Evolutionary conservation across 2,797 vertebrate genomes (phyloP).

Genomic region (Atherinosoma microstoma): DNA sequence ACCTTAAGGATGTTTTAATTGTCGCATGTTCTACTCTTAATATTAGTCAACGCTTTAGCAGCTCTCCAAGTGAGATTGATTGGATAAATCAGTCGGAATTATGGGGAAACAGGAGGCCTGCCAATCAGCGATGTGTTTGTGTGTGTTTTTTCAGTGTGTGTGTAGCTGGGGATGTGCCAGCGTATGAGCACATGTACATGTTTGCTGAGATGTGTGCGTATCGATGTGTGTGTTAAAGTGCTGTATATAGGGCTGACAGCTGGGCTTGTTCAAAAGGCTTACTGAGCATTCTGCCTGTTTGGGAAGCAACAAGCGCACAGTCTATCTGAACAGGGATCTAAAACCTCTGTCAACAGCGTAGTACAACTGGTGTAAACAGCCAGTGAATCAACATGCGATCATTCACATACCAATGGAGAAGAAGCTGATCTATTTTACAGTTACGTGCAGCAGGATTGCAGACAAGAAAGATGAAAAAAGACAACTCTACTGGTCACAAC

Average conservation of each 20-base stretch:
- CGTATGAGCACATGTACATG: constrained; percentile 52
- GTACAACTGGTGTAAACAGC: constrained; percentile 79
- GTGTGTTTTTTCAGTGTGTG: constrained; percentile 48
- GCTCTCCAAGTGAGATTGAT: constrained; percentile 81
- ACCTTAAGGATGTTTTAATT: constrained; percentile 87
- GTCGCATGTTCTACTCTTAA: constrained; percentile 82
- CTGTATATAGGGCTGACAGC: constrained; percentile 79
- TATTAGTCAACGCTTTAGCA: constrained; percentile 81
- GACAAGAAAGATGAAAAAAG: constrained; percentile 42
- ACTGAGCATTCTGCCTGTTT: constrained; percentile 81
- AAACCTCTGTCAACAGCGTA: constrained; percentile 81
- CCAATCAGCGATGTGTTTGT: constrained; percentile 72
- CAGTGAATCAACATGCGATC: constrained; percentile 75
- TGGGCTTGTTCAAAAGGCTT: constrained; percentile 83
- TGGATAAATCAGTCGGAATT: constrained; percentile 83
- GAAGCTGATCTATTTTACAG: constrained; percentile 47
- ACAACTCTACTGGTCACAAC: constrained; percentile 40
- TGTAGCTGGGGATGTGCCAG: constrained; percentile 60
- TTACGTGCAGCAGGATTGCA: constrained; percentile 37
- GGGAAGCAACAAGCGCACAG: constrained; percentile 77
- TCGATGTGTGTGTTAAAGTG: constrained; percentile 43
- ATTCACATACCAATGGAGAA: constrained; percentile 61
- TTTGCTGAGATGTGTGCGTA: constrained; percentile 33
- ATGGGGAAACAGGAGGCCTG: constrained; percentile 81
- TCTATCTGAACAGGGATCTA: constrained; percentile 80